Conservation (phyloP, 2,888 invertebrate genomes). For the Maniola hyperantus region DNA sequence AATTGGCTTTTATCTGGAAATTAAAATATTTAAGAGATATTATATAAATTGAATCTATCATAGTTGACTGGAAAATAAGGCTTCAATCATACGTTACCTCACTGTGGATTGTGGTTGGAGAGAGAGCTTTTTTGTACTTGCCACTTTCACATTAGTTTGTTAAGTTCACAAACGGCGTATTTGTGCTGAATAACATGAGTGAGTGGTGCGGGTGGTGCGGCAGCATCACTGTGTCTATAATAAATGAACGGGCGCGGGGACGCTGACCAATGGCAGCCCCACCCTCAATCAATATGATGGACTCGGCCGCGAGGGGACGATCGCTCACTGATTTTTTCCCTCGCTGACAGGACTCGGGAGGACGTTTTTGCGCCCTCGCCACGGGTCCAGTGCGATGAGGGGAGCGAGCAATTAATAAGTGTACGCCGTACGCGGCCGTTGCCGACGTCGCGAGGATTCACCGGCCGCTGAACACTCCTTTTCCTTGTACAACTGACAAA, state of each 20-base stretch:
- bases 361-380: conserved; percentile 79
- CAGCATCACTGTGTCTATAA: conserved; percentile 81
- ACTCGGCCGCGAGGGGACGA: conserved; percentile 82
- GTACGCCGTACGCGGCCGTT: conserved; percentile 49
- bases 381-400: conserved; percentile 59
- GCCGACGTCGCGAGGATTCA: conserved; percentile 41
- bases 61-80: background rate
- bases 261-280: conserved; percentile 82
- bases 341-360: conserved; percentile 81
- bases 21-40: no score
- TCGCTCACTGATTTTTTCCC: conserved; percentile 84
- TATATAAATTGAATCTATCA: no score
- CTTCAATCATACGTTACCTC: background rate
- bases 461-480: conserved; percentile 59
- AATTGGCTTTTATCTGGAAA: background rate
- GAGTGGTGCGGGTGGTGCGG: conserved; percentile 37
- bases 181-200: conserved; percentile 16
- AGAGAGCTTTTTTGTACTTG: background rate
- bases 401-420: conserved; percentile 80
- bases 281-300: conserved; percentile 84
- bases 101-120: background rate
- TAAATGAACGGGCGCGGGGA: conserved; percentile 82
- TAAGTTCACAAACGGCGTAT: conserved; percentile 7
- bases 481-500: conserved; percentile 46
- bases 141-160: background rate